Evolutionary conservation across 2,888 invertebrate genomes (phyloP).

Genomic region (Scaptomyza cyrtandrae): DNA sequence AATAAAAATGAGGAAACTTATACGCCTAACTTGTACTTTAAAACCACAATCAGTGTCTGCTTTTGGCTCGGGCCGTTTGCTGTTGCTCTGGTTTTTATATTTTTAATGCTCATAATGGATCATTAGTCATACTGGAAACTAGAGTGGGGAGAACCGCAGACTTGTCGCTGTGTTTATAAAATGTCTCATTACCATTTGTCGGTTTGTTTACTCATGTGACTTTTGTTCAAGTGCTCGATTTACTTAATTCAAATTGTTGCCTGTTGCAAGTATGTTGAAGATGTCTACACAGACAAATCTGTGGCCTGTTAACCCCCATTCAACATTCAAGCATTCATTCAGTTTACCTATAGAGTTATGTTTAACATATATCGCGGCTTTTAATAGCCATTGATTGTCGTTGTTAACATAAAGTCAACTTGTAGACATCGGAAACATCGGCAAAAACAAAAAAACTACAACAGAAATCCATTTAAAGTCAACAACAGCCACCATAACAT

Average conservation of each 20-base stretch:
- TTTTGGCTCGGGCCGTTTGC: constrained; percentile 12
- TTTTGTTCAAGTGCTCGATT: constrained; percentile 23
- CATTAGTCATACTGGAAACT: constrained; percentile 53
- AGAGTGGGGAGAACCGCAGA: constrained; percentile 8
- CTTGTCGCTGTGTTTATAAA: constrained; percentile 55
- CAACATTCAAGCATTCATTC: neutral
- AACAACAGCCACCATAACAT: constrained; percentile 28
- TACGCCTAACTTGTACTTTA: constrained; percentile 61
- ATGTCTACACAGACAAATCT: constrained; percentile 29
- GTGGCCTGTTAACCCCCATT: constrained; percentile 35
- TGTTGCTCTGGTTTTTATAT: constrained; percentile 63
- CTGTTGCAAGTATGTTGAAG: neutral
- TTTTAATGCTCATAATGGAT: constrained; percentile 58
- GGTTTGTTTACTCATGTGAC: constrained; percentile 55
- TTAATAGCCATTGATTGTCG: constrained; percentile 79
- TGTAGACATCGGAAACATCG: constrained; percentile 59
- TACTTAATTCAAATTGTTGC: constrained; percentile 32
- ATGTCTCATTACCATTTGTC: constrained; percentile 74
- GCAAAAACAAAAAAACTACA: constrained; percentile 62
- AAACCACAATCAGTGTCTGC: constrained; percentile 46
- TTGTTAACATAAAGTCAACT: constrained; percentile 75
- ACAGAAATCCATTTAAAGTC: constrained; percentile 75
- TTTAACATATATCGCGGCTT: constrained; percentile 63
- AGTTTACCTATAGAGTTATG: constrained; percentile 52
- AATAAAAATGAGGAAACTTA: constrained; percentile 69